Base-by-base conservation (phyloP, 2,797 vertebrate genomes). In the Luscinia luscinia region DNA sequence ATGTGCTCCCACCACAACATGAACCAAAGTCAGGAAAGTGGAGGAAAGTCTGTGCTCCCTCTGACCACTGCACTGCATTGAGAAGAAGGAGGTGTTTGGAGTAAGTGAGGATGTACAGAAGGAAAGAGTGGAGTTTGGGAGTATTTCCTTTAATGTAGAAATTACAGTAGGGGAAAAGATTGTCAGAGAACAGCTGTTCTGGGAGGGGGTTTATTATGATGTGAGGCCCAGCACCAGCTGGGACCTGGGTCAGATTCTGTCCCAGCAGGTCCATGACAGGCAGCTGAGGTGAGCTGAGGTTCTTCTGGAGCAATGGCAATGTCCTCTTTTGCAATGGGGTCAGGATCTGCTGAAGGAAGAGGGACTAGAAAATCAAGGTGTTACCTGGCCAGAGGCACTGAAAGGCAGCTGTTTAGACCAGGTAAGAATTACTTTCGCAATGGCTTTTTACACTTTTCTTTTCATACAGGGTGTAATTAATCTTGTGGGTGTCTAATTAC, bases 401-500 rank as follows among this genome's bases (percentile, higher is more conserved):
- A 11, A 62, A 85, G 78, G 72, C 68, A 51, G 32, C 32, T 4
- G 40, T 78, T 93, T 48, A 24, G 51, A 84, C 46, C 54, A 5
- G 76, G 20, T 51, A 75, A 57, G 51, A 67, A 58, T 69, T 40
- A 43, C 62, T 96, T 94, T 94, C 1, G 9, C 91, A 96, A 94
- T 49, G 27, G 24, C 58, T 91, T 94, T 81, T 86, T 64, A 62
- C 61, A 72, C 58, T 81, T 91, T 69, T 84, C 20, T 69, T 87
- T 91, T 89, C 41, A 48, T 55, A 66, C 6, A 10, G 59, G 22
- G n/a, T 6, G 6, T 81, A 84, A 94, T 91, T 93, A 86, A 54
- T 86, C 79, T 51, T 10, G 83, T 94, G 91, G 91, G 93, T 72
- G 93, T 89, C 58, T 96, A 94, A 96, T 94, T 87, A 94, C 43